These are phyloP conservation scores for Allacma fusca DNA, from an alignment of 2,888 invertebrate species.

Conservation along the genomic window DNA sequence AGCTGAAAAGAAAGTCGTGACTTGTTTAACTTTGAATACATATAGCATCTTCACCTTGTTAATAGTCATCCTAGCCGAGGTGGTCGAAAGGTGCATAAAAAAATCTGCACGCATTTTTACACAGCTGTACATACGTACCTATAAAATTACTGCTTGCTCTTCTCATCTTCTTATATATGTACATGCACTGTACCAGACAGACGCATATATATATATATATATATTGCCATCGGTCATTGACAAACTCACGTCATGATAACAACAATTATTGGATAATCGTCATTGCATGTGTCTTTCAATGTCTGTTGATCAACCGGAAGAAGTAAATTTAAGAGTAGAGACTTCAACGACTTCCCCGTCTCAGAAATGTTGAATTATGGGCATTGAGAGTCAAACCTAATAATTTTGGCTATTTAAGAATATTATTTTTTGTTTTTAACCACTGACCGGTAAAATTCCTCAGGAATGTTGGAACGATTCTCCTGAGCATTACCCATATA, in stretches of 20 bases:
- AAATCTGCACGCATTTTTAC: too few species aligned
- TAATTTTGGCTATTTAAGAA: not conserved
- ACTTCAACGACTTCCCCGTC: too few species aligned
- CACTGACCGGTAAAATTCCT: too few species aligned
- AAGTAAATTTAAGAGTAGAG: constrained; percentile 4
- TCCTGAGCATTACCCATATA: too few species aligned
- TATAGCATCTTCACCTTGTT: constrained; percentile 23
- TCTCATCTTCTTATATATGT: not conserved
- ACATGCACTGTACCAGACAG: too few species aligned
- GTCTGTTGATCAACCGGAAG: constrained; percentile 18
- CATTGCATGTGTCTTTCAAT: not conserved
- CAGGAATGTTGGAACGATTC: too few species aligned
- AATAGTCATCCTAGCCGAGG: not conserved
- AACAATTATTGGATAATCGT: not conserved
- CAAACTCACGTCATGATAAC: not conserved
- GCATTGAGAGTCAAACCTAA: not conserved
- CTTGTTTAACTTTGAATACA: constrained; percentile 35
- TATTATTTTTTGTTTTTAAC: not conserved
- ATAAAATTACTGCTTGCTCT: too few species aligned
- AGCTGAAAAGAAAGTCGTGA: constrained; percentile 17
- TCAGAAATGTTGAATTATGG: not conserved
- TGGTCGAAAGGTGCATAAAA: too few species aligned
- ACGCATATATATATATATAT: too few species aligned
- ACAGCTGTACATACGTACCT: not conserved
- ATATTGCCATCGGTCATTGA: not conserved